Percentiles rank a stretch among this genome's conserved stretches.
Conservation (phyloP, 1,140 invertebrate genomes). For the Asobara japonica region DNA sequence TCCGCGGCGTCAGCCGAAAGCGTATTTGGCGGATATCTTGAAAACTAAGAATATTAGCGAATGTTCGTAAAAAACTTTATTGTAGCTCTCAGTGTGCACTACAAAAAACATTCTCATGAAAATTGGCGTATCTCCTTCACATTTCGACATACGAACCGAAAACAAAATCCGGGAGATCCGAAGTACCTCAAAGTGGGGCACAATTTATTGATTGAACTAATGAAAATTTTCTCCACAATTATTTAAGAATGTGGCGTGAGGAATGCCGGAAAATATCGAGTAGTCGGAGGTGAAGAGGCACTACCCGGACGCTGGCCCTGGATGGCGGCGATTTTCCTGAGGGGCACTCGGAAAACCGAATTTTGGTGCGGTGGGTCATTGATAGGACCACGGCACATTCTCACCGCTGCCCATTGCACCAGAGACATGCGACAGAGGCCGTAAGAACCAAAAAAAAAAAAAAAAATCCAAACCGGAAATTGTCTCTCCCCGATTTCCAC, state of each 20-base stretch:
- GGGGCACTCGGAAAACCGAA: conserved; percentile 84
- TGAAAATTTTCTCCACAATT: conserved; percentile 17
- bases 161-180: no score
- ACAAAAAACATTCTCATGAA: no score
- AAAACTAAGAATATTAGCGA: no score
- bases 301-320: conserved; percentile 88
- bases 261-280: conserved; percentile 83
- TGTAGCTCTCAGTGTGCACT: no score
- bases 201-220: conserved; percentile 9
- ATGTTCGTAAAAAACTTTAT: no score
- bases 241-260: conserved; percentile 81
- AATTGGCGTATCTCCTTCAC: no score
- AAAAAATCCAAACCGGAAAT: background rate
- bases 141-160: no score
- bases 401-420: conserved; percentile 94
- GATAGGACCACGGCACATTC: conserved; percentile 80
- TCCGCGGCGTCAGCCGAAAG: no score
- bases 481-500: background rate
- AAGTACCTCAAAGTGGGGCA: no score
- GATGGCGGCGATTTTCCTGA: conserved; percentile 93
- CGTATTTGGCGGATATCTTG: no score
- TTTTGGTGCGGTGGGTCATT: conserved; percentile 95
- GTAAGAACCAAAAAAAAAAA: conserved; percentile 68
- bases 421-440: conserved; percentile 85
- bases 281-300: conserved; percentile 88